phyloP scores from a whole-genome alignment of 1,140 invertebrate species.

The Aphaenogaster ashmeadi region DNA sequence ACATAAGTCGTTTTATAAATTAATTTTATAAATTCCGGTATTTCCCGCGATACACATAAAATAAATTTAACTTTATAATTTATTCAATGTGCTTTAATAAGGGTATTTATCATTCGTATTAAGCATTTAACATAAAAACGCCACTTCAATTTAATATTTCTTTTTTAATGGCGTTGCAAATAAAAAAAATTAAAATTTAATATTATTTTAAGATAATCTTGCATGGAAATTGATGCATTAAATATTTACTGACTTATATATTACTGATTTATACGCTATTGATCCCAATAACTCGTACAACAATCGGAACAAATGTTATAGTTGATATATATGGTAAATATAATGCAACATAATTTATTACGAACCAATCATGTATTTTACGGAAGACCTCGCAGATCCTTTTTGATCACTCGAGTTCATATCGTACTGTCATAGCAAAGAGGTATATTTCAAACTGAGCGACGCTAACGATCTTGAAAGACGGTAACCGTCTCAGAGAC shows the following conservation, averaged over 20 bases:
- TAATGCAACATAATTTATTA: neutral
- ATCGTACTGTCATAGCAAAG: neutral
- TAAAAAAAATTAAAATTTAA: slow-evolving; percentile 5
- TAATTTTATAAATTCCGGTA: neutral
- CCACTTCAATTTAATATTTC: neutral
- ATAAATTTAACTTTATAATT: neutral
- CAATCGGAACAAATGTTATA: neutral
- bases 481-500: slow-evolving; percentile 15
- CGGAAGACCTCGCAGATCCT: neutral
- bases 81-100: slow-evolving; percentile 13
- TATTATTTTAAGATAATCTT: slow-evolving; percentile 14
- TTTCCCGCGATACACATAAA: neutral
- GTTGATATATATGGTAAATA: neutral
- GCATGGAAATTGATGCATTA: neutral
- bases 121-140: neutral
- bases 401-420: slow-evolving; percentile 13
- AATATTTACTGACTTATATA: neutral
- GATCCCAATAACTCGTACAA: neutral
- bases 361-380: neutral
- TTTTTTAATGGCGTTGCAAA: neutral
- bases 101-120: neutral
- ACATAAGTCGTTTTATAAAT: slow-evolving; percentile 10
- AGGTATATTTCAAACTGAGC: neutral
- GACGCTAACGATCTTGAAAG: neutral
- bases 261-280: neutral